Base-by-base conservation (phyloP, 2,888 invertebrate genomes). In the Tiliacea citrago region DNA sequence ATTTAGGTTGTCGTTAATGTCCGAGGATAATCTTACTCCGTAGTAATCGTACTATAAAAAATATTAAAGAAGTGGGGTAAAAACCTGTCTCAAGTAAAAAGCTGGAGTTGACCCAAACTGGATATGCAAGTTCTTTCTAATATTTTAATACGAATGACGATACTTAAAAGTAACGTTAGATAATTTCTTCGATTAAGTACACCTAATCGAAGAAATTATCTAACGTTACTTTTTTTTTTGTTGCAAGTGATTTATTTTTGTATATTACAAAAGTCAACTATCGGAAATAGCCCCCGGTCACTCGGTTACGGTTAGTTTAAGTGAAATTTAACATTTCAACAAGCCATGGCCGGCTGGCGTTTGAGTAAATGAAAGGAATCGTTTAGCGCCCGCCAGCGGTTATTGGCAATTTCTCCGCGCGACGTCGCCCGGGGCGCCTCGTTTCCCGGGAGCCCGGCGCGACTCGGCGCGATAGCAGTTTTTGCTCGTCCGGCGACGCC, bases 401-500 rank as follows among this genome's bases (percentile, higher is more conserved):
- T 93, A 91, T 92, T 91, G 92, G 91, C 92, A 93, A 93, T 94
- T 93, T 94, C 92, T 90, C 91, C 89, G 89, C 85, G 89, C 89
- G 86, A 84, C 87, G 90, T 91, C 91, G 94, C 94, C 93, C 88
- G 89, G 92, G 94, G 94, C 93, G 93, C 86, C 91, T 89, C 88
- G 93, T 94, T 94, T 94, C 95, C 95, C 95, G 94, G 95, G 95
- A 93, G 93, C 91, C 78, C 77, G 89, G 88, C 84, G 90, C 87
- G 88, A 91, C 89, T 88, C 88, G 89, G 84, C 88, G 92, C 90
- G 94, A 95, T 93, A 93, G 93, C 93, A 94, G 94, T 94, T 95
- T 95, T 95, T 95, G 93, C 93, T 92, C 93, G 94, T 92, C 93
- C 93, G 92, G 91, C 92, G 92, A 88, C 92, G 91, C 86, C 88